Evolutionary conservation across 2,888 invertebrate genomes (phyloP), one percentile per base, ranked within the genome.

Genomic region (Petrolisthes cinctipes): DNA sequence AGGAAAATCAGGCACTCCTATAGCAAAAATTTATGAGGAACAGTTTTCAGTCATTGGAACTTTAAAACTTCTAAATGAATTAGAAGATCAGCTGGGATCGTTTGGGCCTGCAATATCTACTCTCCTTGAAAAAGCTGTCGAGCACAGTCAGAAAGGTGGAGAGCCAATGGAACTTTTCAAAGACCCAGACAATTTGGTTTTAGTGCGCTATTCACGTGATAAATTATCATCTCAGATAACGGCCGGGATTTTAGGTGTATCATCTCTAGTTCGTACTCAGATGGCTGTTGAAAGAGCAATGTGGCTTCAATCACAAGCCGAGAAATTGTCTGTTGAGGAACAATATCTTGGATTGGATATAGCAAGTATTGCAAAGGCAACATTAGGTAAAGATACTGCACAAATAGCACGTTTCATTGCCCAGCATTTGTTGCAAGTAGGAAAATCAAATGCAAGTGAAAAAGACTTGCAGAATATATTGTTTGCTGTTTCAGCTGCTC

Each of bases 171-270:
- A 95, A 88, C 92, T 97, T 73, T 93, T 97, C 0, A 94, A 95
- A 83, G 95, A 95, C 86, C 73, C 91, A 90, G 96, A 97, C 83
- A 94, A 95, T 73, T 95, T 95, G 91, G 96, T 96, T 0, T 93
- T 97, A 91, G 95, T 97, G 91, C 97, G 97, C 93, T 97, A 97
- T 0, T 95, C 96, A 0, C 97, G 97, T 91, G 97, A 97, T 93
- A 97, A 97, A 93, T 93, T 97, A 80, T 96, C 96, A 92, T 96
- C 96, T 80, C 95, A 96, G 84, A 93, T 95, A 88, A 95, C 96
- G 92, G 96, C 96, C 56, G 95, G 95, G 85, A 95, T 96, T 90
- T 94, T 95, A 9, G 96, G 96, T 90, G 95, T 95, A 88, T 94
- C 94, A 89, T 95, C 97, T 73, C 95, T 95, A 86, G 96, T 96